Conservation (phyloP, 2,888 invertebrate species). For the Endomychus coccineus region DNA sequence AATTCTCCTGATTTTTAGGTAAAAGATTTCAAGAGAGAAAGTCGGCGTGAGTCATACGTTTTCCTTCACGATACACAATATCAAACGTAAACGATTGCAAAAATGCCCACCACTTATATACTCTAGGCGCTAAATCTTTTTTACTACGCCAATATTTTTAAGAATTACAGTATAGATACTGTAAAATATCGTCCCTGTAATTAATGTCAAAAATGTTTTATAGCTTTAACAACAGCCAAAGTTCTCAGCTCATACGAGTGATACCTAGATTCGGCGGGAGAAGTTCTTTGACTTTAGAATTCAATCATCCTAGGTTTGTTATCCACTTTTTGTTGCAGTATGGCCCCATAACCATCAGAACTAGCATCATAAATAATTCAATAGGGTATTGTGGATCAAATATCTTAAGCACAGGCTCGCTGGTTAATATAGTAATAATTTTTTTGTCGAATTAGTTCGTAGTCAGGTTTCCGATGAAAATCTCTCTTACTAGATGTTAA, state of each 20-base stretch:
- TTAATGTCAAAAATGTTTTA: neutral
- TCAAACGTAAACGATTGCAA: neutral
- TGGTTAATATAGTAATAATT: neutral
- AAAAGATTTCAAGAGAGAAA: neutral
- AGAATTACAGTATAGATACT: neutral
- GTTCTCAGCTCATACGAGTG: constrained; percentile 1
- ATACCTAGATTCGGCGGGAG: neutral
- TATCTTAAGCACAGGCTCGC: neutral
- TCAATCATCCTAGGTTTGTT: neutral
- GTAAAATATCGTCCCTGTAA: neutral
- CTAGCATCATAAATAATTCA: neutral
- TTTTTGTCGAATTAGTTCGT: neutral
- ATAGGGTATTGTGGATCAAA: neutral
- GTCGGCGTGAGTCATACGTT: neutral
- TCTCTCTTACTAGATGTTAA: neutral
- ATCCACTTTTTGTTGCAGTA: neutral
- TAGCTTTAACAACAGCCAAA: neutral
- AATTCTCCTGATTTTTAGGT: constrained; percentile 1
- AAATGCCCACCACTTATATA: neutral
- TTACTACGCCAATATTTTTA: neutral
- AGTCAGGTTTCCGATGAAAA: neutral
- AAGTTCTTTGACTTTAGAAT: neutral
- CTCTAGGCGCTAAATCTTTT: neutral
- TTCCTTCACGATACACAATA: neutral
- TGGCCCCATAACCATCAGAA: neutral